Base-by-base conservation (phyloP, 1,140 invertebrate genomes). In the Euglossa dilemma region DNA sequence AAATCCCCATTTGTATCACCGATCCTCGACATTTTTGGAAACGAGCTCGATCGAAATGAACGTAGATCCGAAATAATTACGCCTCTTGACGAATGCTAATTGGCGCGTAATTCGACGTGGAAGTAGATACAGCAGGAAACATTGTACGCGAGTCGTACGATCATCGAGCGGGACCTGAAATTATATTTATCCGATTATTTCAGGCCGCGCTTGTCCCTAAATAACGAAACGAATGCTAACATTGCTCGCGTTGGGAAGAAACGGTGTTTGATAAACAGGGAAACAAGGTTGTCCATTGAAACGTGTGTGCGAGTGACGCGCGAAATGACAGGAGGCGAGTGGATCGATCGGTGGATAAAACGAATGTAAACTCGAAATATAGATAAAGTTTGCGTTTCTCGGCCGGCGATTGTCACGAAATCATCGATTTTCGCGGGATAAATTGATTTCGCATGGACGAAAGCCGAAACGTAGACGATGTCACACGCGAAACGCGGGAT, bases 171-270 rank as follows among this genome's bases (percentile, higher is more conserved):
- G 43, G 2, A 20, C 52, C 18, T 23, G 52, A 72, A 72, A 72
- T 72, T 72, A 72, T 54, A 71, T 72, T 71, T 71, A 71, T 71
- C 69, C 50, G 69, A 71, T 54, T 71, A 71, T 71, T 71, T 71
- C 25, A 25, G 20, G 6, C 64, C 3, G 20, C 6, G 12, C 28
- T 54, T 20, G 28, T 72, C 28, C 12, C 70, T 20, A 56, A 72
- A 72, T 56, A 72, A 72, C n/a, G 70, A 43, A 23, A 72, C 28
- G 52, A 23, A 23, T 20, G 70, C 7, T 54, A 71, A 71, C 25
- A 28, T 25, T 25, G 20, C 12, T 9, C 20, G 28, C 28, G 16
- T 56, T 72, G 18, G 6, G 28, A 72, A 72, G 52, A 16, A 72
- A 43, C 52, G 28, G n/a, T 20, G 70, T 43, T 72, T 43, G 70